Evolutionary conservation across 2,113 vertebrate species (phyloP), one percentile per base, ranked within the genome.

Genomic region (Scartelaos histophorus): DNA sequence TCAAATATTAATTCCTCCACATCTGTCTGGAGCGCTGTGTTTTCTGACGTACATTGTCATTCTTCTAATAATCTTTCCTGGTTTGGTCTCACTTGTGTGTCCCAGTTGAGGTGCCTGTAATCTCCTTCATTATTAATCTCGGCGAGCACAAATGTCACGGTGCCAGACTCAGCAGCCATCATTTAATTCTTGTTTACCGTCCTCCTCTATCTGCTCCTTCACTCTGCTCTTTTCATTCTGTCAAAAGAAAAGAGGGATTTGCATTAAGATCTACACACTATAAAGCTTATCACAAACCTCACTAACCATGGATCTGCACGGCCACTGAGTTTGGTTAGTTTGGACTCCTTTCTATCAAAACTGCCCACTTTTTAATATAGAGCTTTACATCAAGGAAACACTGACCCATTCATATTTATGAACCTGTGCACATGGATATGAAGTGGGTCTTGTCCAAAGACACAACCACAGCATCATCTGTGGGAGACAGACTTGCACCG

Each of bases 91-190:
- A 81, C 91, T 90, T 88, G 87, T 77, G 84, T 80, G 71, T 86
- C 88, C 79, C 89, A 71, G 79, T 83, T 62, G 78, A 88, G 88
- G 81, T 87, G 86, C 78, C 89, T 87, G 81, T 93, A 93, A 93
- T 93, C 91, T 87, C 83, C 81, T 91, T 93, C 78, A 88, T 93
- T 93, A 93, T 93, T 93, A 90, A 92, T 91, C 84, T 88, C 81
- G 71, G 72, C 7, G 74, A 87, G 85, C 78, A 86, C 86, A 93
- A 93, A 94, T 91, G 90, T 92, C 90, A 92, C 61, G 66, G 62
- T 53, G 62, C 76, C 71, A 86, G 85, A 69, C 72, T 84, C 67
- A 85, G 78, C 73, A 62, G 17, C 73, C 88, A 87, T 88, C 84
- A 86, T 90, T 90, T 89, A 82, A 70, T 90, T 87, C 82, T 87